Base-by-base conservation (phyloP, 2,797 vertebrate species). In the Cheirogaleus major region DNA sequence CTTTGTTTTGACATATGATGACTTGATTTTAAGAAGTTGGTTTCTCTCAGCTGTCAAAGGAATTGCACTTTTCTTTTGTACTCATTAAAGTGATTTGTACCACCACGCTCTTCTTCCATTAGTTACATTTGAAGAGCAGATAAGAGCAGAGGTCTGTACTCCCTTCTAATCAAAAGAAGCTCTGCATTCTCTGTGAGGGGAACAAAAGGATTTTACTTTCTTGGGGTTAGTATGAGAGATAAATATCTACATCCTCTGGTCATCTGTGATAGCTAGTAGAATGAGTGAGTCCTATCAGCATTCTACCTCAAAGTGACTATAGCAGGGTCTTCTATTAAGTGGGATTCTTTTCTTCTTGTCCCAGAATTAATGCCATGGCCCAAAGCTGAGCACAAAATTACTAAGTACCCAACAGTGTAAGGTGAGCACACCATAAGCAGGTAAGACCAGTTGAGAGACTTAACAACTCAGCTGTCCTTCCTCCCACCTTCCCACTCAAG, bases 21-120 rank as follows among this genome's bases (percentile, higher is more conserved):
- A 85, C 45, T 94, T 75, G 57, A 79, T 76, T 96, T 92, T 65
- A 76, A 76, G 57, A 93, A 93, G 75, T 70, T 41, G 63, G 25
- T 79, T 23, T 87, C 32, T 95, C 50, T 86, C 13, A 32, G 25
- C 23, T 95, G 38, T 89, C 90, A 88, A 45, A 88, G 76, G 38
- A 91, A 83, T 50, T 55, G 32, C 55, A 41, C 61, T 94, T 89
- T 85, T 38, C 50, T 89, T 95, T 92, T 55, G 50, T 65, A 32
- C n/a, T 80, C 69, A 86, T 35, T 79, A 80, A 84, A 96, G 25
- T 92, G 81, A 89, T 75, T 79, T 92, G 23, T 85, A 43, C 55
- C 30, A 9, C 32, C 92, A 38, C 2, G 3, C 45, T 95, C 50
- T 32, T 87, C 30, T 78, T 88, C 73, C 70, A 65, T 89, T 72